Evolutionary conservation across 2,113 vertebrate species (phyloP).

Genomic region (chimpanzee (Pan troglodytes)): NHGRI_mPanTro3-v2.1_pri NC_072407.2:88347001-88347500

Average conservation of each 20-base stretch:
- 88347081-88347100: not conserved
- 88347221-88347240: not conserved
- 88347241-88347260: not conserved
- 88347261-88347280: not conserved
- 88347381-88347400: not conserved
- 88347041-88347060: constrained; percentile 1
- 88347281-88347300: not conserved
- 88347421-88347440: not conserved
- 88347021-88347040: not conserved
- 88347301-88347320: not conserved
- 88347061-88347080: not conserved
- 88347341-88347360: not conserved
- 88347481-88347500: not conserved
- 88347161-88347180: not conserved
- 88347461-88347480: not conserved
- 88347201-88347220: not conserved
- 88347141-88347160: not conserved
- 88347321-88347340: not conserved
- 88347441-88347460: not conserved
- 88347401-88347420: not conserved
- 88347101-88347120: not conserved
- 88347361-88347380: not conserved
- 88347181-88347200: not conserved
- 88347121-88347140: not conserved
- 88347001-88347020: not conserved